Percentiles rank a stretch among this genome's conserved stretches.
Evolutionary conservation across 2,888 invertebrate genomes (phyloP).

Genomic region (Halocaridina rubra): DNA sequence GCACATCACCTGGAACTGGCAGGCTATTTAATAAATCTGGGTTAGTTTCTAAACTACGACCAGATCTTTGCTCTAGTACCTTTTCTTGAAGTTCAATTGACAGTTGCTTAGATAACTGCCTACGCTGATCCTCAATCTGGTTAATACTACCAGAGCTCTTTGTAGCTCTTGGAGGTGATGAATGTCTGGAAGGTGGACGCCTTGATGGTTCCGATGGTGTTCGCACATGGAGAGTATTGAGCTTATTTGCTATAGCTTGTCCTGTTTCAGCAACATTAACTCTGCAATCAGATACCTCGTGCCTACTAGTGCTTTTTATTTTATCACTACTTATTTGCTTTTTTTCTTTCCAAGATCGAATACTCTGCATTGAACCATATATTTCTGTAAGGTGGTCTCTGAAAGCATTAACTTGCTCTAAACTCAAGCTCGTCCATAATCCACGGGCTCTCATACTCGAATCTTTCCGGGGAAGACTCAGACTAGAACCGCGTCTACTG

Average conservation of each 20-base stretch:
- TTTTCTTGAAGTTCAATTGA: constrained; percentile 62
- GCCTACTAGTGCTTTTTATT: constrained; percentile 27
- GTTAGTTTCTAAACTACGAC: constrained; percentile 11
- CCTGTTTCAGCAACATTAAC: constrained; percentile 53
- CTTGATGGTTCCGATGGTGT: constrained; percentile 23
- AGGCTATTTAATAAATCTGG: constrained; percentile 14
- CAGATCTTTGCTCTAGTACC: constrained; percentile 47
- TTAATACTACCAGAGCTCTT: constrained; percentile 28
- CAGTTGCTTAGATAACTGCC: constrained; percentile 57
- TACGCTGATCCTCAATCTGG: constrained; percentile 52
- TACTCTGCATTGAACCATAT: constrained; percentile 62
- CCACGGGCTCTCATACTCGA: constrained; percentile 47
- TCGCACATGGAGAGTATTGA: constrained; percentile 38
- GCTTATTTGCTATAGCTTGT: constrained; percentile 42
- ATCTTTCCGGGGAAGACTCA: constrained; percentile 55
- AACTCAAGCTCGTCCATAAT: constrained; percentile 62
- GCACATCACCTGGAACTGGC: constrained; percentile 27
- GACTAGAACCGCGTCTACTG: constrained; percentile 53
- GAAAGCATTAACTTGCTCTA: constrained; percentile 63
- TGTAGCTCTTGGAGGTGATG: constrained; percentile 17
- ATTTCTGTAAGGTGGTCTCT: constrained; percentile 61
- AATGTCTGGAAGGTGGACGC: background rate
- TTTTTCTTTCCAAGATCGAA: constrained; percentile 58
- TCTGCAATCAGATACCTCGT: constrained; percentile 22
- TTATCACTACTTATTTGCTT: constrained; percentile 24